phyloP scores from a whole-genome alignment of 1,140 invertebrate genomes.

The Samia ricini region DNA sequence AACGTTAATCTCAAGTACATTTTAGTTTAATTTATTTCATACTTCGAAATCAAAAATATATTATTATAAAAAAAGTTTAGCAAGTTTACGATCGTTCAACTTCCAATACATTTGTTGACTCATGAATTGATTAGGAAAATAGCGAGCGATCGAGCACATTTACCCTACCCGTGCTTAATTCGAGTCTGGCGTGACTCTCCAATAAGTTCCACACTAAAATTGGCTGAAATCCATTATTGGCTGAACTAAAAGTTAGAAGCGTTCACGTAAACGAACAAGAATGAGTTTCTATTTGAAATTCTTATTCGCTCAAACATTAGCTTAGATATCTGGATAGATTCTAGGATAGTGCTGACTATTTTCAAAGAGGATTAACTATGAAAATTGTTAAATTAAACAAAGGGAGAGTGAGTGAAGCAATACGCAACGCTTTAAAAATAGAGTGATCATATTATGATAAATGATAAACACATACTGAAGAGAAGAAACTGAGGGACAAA shows the following conservation, averaged over 20 bases:
- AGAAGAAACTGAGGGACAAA: too few relatives aligned
- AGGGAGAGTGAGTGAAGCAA: too few relatives aligned
- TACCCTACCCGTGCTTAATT: constrained; percentile 26
- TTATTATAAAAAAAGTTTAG: not conserved
- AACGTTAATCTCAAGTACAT: too few relatives aligned
- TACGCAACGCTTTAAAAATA: too few relatives aligned
- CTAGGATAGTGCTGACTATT: constrained; percentile 19
- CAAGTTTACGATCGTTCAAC: not conserved
- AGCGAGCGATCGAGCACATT: constrained; percentile 16
- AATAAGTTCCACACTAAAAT: constrained; percentile 19
- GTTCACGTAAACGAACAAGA: constrained; percentile 18
- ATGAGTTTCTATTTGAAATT: constrained; percentile 25
- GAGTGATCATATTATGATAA: too few relatives aligned
- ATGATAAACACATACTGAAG: too few relatives aligned
- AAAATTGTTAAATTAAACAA: not conserved
- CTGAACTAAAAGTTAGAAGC: constrained; percentile 23
- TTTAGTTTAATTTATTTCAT: too few relatives aligned
- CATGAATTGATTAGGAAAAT: constrained; percentile 19
- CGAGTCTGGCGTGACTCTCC: constrained; percentile 24
- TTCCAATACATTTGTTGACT: constrained; percentile 10
- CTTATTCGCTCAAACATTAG: constrained; percentile 28
- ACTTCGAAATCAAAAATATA: not conserved
- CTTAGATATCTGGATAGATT: constrained; percentile 10
- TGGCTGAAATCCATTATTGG: constrained; percentile 26
- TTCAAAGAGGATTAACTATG: not conserved